Percentiles rank a stretch among this genome's conserved stretches.
Evolutionary conservation across 1,140 invertebrate species (phyloP).

Genomic region (Scaptodrosophila lebanonensis): DNA sequence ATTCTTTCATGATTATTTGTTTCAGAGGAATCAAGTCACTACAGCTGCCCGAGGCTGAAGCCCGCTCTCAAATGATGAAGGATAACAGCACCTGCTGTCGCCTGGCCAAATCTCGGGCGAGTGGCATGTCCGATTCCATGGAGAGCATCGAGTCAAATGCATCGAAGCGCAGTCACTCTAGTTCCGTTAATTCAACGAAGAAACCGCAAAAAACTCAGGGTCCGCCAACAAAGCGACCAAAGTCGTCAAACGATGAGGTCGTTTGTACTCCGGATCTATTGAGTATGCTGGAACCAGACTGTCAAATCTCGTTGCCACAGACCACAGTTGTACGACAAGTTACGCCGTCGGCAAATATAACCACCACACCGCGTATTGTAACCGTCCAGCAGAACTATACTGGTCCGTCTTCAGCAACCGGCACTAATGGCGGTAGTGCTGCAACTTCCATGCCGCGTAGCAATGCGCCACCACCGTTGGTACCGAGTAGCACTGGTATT

Average conservation of each 20-base stretch:
- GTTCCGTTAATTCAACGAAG: slow-evolving; percentile 30
- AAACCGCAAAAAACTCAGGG: slow-evolving; percentile 13
- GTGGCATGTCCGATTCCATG: slow-evolving; percentile 60
- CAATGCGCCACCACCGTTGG: slow-evolving; percentile 61
- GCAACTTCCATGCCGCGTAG: slow-evolving; percentile 18
- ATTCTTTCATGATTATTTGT: neutral
- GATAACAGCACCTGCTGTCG: slow-evolving; percentile 66
- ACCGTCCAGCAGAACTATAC: slow-evolving; percentile 63
- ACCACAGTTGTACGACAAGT: slow-evolving; percentile 24
- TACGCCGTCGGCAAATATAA: slow-evolving; percentile 9
- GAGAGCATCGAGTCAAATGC: slow-evolving; percentile 64
- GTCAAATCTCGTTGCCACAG: slow-evolving; percentile 55
- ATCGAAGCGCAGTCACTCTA: slow-evolving; percentile 52
- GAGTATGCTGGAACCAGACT: slow-evolving; percentile 72
- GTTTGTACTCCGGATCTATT: slow-evolving; percentile 76
- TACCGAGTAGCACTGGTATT: slow-evolving; percentile 59
- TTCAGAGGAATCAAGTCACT: slow-evolving; percentile 35
- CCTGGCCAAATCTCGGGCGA: slow-evolving; percentile 55
- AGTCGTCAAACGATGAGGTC: slow-evolving; percentile 70
- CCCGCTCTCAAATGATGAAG: slow-evolving; percentile 34
- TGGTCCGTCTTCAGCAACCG: slow-evolving; percentile 27
- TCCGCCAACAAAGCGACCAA: slow-evolving; percentile 46
- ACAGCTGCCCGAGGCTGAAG: slow-evolving; percentile 44
- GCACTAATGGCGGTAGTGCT: slow-evolving; percentile 13
- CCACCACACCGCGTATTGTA: slow-evolving; percentile 56